Conservation (phyloP, 2,113 vertebrate genomes). For the Rhea pennata region DNA sequence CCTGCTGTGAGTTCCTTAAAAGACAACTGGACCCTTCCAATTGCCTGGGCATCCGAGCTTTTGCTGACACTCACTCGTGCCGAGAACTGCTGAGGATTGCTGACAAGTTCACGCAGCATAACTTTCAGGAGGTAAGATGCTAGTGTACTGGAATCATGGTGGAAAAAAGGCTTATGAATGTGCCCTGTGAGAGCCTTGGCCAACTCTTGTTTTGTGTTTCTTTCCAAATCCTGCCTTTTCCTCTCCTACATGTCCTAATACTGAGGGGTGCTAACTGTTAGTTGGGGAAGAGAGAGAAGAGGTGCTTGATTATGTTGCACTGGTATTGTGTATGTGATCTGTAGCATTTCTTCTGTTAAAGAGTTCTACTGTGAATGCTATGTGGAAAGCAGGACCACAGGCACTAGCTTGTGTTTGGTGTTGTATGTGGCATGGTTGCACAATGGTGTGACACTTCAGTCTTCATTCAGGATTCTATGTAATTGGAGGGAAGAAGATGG, state of each 20-base stretch:
- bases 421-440: not conserved
- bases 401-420: not conserved
- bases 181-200: not conserved
- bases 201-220: not conserved
- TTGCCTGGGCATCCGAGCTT: conserved; percentile 96
- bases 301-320: not conserved
- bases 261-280: not conserved
- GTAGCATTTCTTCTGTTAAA: not conserved
- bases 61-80: conserved; percentile 97
- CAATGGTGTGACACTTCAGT: not conserved
- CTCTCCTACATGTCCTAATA: not conserved
- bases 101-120: conserved; percentile 99
- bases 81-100: conserved; percentile 95
- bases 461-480: fast-evolving
- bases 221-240: not conserved
- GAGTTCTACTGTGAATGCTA: not conserved
- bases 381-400: fast-evolving
- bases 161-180: fast-evolving
- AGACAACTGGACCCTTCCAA: conserved; percentile 98
- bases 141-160: not conserved
- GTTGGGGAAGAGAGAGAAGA: not conserved
- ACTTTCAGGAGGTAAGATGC: conserved; percentile 94
- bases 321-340: not conserved
- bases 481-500: not conserved
- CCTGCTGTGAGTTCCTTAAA: conserved; percentile 97